Conservation (phyloP, 2,797 vertebrate genomes). For the Eulemur coronatus region DNA sequence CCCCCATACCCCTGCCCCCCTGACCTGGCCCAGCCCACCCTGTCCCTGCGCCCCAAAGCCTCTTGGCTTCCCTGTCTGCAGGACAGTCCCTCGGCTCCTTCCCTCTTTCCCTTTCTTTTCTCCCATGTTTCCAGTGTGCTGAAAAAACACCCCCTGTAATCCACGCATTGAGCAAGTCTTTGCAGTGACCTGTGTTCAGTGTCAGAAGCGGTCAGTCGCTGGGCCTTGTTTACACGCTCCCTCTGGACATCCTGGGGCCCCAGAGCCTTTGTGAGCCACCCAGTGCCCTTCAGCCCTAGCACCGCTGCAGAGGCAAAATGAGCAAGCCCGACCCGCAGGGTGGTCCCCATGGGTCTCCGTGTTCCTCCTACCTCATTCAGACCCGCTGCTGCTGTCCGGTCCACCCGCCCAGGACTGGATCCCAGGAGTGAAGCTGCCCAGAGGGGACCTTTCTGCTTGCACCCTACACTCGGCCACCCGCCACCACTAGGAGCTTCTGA, state of each 20-base stretch:
- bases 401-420: rapidly evolving
- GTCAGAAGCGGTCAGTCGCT: not conserved
- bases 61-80: not conserved
- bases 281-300: not conserved
- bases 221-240: not conserved
- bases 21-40: not conserved
- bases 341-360: not conserved
- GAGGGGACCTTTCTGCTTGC: not conserved
- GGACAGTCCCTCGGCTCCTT: not conserved
- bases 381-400: not conserved
- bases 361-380: slow-evolving; percentile 58
- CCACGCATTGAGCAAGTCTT: not conserved
- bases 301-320: not conserved
- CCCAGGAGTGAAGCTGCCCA: not conserved
- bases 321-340: rapidly evolving
- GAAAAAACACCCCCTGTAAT: not conserved
- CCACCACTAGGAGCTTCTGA: not conserved
- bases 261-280: not conserved
- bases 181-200: not conserved
- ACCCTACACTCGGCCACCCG: rapidly evolving
- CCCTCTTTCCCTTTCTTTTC: not conserved
- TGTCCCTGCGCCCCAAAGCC: not conserved
- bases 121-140: not conserved
- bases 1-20: not conserved
- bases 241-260: not conserved